phyloP scores from a whole-genome alignment of 2,113 vertebrate species.

The Climacteris rufus region DNA sequence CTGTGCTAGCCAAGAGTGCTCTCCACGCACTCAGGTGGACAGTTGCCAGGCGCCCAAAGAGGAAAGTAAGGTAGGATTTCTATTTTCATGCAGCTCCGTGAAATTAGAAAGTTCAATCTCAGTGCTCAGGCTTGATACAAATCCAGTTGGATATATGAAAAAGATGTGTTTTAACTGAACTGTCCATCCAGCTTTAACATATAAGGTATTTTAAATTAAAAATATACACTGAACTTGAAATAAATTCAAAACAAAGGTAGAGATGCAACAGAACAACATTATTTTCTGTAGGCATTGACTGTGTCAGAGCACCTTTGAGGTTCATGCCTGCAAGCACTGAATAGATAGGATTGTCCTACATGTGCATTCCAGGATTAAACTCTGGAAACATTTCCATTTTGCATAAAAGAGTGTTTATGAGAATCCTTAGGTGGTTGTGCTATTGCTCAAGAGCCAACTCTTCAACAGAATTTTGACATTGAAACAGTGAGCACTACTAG shows the following conservation, averaged over 20 bases:
- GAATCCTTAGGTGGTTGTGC: background rate
- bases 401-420: background rate
- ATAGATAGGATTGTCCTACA: background rate
- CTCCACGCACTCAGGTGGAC: background rate
- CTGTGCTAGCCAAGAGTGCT: background rate
- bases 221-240: background rate
- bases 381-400: background rate
- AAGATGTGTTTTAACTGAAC: background rate
- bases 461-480: rapidly evolving
- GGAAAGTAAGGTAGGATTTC: background rate
- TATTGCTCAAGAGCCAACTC: background rate
- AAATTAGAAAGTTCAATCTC: background rate
- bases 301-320: background rate
- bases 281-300: background rate
- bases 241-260: background rate
- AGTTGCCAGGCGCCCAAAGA: background rate
- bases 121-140: background rate
- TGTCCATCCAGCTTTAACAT: background rate
- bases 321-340: background rate
- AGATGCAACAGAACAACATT: background rate
- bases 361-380: background rate
- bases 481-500: background rate
- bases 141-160: background rate
- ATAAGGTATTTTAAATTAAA: background rate
- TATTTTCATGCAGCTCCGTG: background rate